phyloP scores from a whole-genome alignment of 2,113 vertebrate genomes.

The Diadophis punctatus region DNA sequence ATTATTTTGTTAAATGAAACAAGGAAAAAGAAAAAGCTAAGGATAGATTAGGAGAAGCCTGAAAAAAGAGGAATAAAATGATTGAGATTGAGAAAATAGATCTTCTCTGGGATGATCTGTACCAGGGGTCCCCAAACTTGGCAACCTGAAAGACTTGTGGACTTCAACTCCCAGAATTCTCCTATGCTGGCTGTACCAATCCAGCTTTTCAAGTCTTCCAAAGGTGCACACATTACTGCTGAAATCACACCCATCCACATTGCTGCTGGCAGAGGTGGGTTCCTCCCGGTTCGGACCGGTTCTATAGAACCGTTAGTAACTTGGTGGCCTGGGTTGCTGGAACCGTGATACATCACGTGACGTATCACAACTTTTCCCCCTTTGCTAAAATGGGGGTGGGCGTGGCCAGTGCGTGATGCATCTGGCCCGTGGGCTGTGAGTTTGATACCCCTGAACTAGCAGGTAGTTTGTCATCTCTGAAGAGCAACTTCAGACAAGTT shows the following conservation, averaged over 20 bases:
- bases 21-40: not conserved
- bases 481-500: not conserved
- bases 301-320: too few species aligned
- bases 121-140: too few species aligned
- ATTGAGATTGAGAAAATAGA: not conserved
- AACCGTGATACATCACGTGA: too few species aligned
- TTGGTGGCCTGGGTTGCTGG: too few species aligned
- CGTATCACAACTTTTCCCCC: rapidly evolving
- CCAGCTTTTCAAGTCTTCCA: not conserved
- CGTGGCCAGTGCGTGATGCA: too few species aligned
- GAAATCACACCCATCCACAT: not conserved
- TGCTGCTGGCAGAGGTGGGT: not conserved
- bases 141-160: too few species aligned
- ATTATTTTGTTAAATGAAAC: not conserved
- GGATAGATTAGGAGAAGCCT: not conserved
- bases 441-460: not conserved
- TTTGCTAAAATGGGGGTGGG: too few species aligned
- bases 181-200: too few species aligned
- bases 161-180: too few species aligned
- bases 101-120: not conserved
- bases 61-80: not conserved
- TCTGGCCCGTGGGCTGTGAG: too few species aligned
- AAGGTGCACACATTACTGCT: not conserved
- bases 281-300: too few species aligned
- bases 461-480: not conserved